Evolutionary conservation across 2,113 vertebrate species (phyloP).

Genomic region (Neogale vison): DNA sequence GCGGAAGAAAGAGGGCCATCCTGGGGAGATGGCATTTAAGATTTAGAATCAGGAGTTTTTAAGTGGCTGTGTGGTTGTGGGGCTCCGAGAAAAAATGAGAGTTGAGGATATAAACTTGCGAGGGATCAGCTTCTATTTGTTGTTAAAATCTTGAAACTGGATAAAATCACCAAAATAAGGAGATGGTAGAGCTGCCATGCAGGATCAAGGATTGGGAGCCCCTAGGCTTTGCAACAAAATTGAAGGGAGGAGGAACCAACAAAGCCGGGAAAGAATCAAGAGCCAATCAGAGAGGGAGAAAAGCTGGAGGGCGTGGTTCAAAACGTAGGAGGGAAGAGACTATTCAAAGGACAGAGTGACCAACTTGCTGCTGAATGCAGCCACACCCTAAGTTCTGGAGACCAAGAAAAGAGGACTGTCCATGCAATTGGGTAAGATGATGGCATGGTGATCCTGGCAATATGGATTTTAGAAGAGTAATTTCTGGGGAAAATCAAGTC

Average conservation of each 20-base stretch:
- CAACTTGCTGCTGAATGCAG: not conserved
- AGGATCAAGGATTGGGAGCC: not conserved
- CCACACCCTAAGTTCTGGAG: not conserved
- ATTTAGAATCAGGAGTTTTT: not conserved
- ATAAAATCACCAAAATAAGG: not conserved
- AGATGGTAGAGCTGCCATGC: not conserved
- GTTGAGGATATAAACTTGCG: not conserved
- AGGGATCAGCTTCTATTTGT: not conserved
- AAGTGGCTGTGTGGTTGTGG: not conserved
- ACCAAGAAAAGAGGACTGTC: not conserved
- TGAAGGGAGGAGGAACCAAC: no score
- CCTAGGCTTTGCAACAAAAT: not conserved
- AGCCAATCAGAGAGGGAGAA: no score
- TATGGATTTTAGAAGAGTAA: not conserved
- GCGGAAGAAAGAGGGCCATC: not conserved
- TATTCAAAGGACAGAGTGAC: not conserved
- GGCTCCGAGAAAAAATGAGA: not conserved
- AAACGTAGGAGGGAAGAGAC: not conserved
- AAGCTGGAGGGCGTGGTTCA: rapidly evolving
- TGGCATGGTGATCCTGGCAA: not conserved
- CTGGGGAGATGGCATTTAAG: not conserved
- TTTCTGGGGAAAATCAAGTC: not conserved
- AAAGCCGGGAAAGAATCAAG: not conserved
- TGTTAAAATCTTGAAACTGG: not conserved
- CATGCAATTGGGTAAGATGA: not conserved